Conservation (phyloP, 2,888 invertebrate genomes). For the Creontiades dilutus region DNA sequence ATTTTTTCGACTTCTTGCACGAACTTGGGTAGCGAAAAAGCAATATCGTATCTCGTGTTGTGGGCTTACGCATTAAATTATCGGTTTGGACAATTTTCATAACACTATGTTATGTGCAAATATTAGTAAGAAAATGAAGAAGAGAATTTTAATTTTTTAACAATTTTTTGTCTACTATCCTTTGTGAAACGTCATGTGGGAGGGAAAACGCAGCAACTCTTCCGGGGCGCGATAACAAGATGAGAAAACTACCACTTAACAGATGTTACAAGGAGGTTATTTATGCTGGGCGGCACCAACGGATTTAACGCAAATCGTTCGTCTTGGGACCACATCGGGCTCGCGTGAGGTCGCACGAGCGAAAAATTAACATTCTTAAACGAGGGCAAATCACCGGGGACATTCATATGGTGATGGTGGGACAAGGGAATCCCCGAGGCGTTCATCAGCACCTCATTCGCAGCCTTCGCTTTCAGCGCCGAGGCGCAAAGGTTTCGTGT, state of each 20-base stretch:
- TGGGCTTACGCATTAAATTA: too few species aligned
- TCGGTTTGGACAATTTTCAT: too few species aligned
- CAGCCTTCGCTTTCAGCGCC: neutral
- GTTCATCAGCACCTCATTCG: constrained; percentile 24
- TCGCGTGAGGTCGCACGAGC: constrained; percentile 59
- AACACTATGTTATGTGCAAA: too few species aligned
- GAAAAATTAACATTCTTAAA: constrained; percentile 66
- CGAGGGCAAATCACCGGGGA: constrained; percentile 69
- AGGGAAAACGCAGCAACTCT: neutral
- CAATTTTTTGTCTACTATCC: too few species aligned
- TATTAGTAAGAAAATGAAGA: too few species aligned
- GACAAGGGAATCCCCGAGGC: neutral
- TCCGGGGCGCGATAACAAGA: neutral
- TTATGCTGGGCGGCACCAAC: neutral
- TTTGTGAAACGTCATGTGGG: neutral
- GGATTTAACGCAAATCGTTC: neutral
- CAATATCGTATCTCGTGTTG: too few species aligned
- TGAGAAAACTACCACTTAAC: neutral
- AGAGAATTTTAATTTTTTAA: too few species aligned
- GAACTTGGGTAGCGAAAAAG: too few species aligned
- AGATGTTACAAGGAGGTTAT: neutral
- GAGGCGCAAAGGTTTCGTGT: neutral
- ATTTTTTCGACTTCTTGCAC: too few species aligned
- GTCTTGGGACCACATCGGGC: neutral
- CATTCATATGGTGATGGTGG: constrained; percentile 65